Conservation (phyloP, 2,797 vertebrate species). For the Thamnophis elegans region DNA sequence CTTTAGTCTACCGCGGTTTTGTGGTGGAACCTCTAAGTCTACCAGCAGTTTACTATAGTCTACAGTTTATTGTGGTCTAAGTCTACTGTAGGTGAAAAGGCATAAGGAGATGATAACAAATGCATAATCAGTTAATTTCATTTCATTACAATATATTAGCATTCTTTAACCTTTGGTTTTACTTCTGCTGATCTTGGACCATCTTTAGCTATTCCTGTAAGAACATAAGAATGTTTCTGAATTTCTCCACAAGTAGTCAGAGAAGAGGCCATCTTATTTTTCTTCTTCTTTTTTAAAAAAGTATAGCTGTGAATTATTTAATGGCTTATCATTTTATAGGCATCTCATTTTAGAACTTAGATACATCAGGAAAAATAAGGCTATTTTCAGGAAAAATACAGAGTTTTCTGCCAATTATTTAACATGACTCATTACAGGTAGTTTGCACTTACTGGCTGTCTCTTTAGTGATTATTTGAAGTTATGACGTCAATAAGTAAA, state of each 20-base stretch:
- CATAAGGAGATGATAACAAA: background rate
- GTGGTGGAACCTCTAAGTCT: no score
- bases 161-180: background rate
- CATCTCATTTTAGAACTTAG: background rate
- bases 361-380: background rate
- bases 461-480: background rate
- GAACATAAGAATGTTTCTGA: background rate
- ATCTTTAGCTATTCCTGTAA: background rate
- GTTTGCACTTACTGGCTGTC: background rate
- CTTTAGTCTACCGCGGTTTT: no score
- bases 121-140: background rate
- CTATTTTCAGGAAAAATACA: background rate
- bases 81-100: background rate
- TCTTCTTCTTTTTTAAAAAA: no score
- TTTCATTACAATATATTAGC: background rate
- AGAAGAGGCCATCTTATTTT: background rate
- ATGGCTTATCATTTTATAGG: background rate
- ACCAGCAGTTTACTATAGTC: background rate
- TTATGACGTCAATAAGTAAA: background rate
- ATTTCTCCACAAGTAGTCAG: background rate
- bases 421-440: background rate
- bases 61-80: background rate
- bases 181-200: background rate
- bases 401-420: background rate
- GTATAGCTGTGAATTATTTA: background rate